Percentiles rank a stretch among this genome's conserved stretches.
These are phyloP conservation scores for Cyphomyrmex costatus DNA, from an alignment of 1,140 invertebrate genomes.

Conservation along the genomic window DNA sequence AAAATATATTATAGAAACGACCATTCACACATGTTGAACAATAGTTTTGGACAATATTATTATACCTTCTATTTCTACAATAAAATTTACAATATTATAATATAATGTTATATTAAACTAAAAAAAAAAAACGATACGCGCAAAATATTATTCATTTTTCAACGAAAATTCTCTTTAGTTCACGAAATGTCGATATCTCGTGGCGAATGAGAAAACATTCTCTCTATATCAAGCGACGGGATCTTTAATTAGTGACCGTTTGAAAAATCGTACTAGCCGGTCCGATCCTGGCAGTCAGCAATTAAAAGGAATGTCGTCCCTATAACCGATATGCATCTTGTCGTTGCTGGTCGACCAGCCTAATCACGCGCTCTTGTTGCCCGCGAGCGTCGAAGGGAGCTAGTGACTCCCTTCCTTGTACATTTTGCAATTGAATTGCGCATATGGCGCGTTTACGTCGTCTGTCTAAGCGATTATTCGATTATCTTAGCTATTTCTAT, in stretches of 20 bases:
- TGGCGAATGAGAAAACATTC: neutral
- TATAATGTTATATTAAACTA: neutral
- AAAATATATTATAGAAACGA: no score
- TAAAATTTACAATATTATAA: conserved; percentile 12
- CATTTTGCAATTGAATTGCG: conserved; percentile 30
- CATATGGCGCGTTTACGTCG: conserved; percentile 19
- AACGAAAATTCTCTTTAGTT: neutral
- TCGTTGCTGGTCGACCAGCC: conserved; percentile 30
- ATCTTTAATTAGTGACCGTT: conserved; percentile 43
- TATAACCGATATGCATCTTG: conserved; percentile 46
- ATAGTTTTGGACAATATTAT: neutral
- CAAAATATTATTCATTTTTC: neutral
- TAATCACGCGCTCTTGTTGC: conserved; percentile 49
- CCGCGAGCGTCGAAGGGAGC: conserved; percentile 30
- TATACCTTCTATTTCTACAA: neutral
- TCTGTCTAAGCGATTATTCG: neutral
- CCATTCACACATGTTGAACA: no score
- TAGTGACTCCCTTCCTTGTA: neutral
- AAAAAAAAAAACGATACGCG: neutral
- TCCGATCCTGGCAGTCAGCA: conserved; percentile 44
- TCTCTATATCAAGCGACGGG: conserved; percentile 46
- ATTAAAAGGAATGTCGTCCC: conserved; percentile 60
- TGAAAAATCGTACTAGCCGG: conserved; percentile 43
- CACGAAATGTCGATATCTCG: neutral
- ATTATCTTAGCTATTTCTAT: neutral